Base-by-base conservation (phyloP, 2,888 invertebrate genomes). In the Plemyria rubiginata region DNA sequence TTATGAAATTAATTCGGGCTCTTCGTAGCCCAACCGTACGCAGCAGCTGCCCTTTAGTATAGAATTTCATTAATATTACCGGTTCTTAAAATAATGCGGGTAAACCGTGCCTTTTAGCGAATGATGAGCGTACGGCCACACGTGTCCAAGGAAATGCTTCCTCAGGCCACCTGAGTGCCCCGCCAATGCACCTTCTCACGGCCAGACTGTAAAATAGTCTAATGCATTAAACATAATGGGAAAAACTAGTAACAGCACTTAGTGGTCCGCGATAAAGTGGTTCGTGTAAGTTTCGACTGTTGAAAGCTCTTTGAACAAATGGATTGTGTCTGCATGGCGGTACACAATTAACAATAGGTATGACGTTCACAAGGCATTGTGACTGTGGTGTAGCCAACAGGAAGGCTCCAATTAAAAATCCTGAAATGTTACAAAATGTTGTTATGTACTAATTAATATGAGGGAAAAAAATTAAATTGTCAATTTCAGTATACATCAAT, bases 41-140 rank as follows among this genome's bases (percentile, higher is more conserved):
- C 83, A 76, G 82, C 90, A 90, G 90, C 90, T 90, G 90, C 87
- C 82, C 69, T 80, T 79, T 79, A 83, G 82, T 87, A 79, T 88
- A 85, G 88, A 88, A 90, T 90, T 87, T 84, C 88, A 90, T 90
- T 89, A 90, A 86, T 84, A 82, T 82, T 85, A 88, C 89, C 88
- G 89, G 89, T 89, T 87, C 82, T 81, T 82, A 81, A 86, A 88
- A 83, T 86, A 85, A 90, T 90, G 89, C 90, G 90, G 90, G 90
- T 83, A 80, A 78, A 82, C 86, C 84, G 86, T 84, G n/a, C n/a
- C n/a, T n/a, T n/a, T n/a, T 86, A 73, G 85, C 81, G 74, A 80
- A 79, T 75, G 80, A 75, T 74, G 71, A 75, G 70, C 83, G 84
- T 86, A 74, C 74, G 69, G 75, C 70, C 84, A 85, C 88, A 88